These are phyloP conservation scores for Halcyon smyrnensis DNA, from an alignment of 2,797 vertebrate genomes.

Conservation along the genomic window DNA sequence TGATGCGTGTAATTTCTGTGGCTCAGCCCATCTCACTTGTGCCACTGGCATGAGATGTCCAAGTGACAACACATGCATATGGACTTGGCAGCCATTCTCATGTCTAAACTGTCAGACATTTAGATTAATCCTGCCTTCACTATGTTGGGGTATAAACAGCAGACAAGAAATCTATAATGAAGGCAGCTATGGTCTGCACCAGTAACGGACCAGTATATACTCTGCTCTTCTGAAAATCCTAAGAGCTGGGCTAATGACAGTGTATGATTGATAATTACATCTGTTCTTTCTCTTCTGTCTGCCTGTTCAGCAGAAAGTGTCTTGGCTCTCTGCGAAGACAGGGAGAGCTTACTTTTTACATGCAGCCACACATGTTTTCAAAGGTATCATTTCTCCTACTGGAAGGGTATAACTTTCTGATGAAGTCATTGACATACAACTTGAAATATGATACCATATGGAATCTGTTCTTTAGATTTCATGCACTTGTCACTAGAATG, in stretches of 20 bases:
- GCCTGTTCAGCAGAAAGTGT: slow-evolving; percentile 69
- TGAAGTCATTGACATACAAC: slow-evolving; percentile 73
- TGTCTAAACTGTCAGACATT: background rate
- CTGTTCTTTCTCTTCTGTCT: slow-evolving; percentile 69
- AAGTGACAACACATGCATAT: background rate
- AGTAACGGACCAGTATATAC: slow-evolving; percentile 6
- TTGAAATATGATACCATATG: slow-evolving; percentile 69
- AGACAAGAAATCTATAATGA: background rate
- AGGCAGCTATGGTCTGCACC: background rate
- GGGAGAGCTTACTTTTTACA: slow-evolving; percentile 71
- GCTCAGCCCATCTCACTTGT: background rate
- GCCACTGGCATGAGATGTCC: background rate
- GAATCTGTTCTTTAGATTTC: slow-evolving; percentile 72
- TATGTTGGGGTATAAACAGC: background rate
- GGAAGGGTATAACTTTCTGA: slow-evolving; percentile 72
- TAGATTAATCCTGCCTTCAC: background rate
- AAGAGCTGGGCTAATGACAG: slow-evolving; percentile 33
- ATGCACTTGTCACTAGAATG: slow-evolving; percentile 65
- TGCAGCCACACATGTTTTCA: slow-evolving; percentile 73
- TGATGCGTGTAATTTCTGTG: background rate
- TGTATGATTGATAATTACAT: slow-evolving; percentile 74
- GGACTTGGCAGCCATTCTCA: background rate
- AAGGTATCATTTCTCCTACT: slow-evolving; percentile 72
- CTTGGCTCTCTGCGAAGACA: slow-evolving; percentile 62
- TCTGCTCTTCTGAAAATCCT: slow-evolving; percentile 10